phyloP scores from a whole-genome alignment of 2,888 invertebrate genomes.

The Disparrhopalites patrizii region DNA sequence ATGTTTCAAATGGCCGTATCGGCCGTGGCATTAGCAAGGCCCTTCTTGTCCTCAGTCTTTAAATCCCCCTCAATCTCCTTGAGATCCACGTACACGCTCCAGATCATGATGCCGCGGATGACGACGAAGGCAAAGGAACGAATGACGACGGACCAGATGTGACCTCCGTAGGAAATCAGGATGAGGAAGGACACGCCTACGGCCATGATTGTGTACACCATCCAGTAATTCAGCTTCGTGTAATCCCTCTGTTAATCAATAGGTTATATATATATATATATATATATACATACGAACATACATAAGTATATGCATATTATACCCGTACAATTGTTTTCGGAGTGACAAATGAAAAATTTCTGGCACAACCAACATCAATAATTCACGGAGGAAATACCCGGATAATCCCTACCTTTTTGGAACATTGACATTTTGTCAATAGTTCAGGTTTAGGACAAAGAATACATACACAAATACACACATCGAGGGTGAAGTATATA shows the following conservation, averaged over 20 bases:
- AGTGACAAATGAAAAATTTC: too few relatives aligned
- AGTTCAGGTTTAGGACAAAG: too few relatives aligned
- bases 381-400: too few relatives aligned
- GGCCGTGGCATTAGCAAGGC: not conserved
- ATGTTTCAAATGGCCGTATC: not conserved
- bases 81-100: slow-evolving; percentile 22
- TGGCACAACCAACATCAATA: too few relatives aligned
- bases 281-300: too few relatives aligned
- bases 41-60: slow-evolving; percentile 14
- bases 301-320: too few relatives aligned
- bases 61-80: slow-evolving; percentile 21
- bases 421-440: too few relatives aligned
- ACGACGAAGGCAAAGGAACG: slow-evolving; percentile 13
- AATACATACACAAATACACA: too few relatives aligned
- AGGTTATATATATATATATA: too few relatives aligned
- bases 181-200: slow-evolving; percentile 6
- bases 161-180: slow-evolving; percentile 13
- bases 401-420: too few relatives aligned
- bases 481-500: too few relatives aligned
- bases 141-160: slow-evolving; percentile 14
- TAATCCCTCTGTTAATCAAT: slow-evolving; percentile 18
- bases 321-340: too few relatives aligned
- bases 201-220: slow-evolving; percentile 10
- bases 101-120: slow-evolving; percentile 17
- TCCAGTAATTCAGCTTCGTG: slow-evolving; percentile 10